These are phyloP conservation scores for Bolinopsis microptera DNA, from an alignment of 37 sponge, comb jelly and placozoan genomes.

Conservation along the genomic window DNA sequence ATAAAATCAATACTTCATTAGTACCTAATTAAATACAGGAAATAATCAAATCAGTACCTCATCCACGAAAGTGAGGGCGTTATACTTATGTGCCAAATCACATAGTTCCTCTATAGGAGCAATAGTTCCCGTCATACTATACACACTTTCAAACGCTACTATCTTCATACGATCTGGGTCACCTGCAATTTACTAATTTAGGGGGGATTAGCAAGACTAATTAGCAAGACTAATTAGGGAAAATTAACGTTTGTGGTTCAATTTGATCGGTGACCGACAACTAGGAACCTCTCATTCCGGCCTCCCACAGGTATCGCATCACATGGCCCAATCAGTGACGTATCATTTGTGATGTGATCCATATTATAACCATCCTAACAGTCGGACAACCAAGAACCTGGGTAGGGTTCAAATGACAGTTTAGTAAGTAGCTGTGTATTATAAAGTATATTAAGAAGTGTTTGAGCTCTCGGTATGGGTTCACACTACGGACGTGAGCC, in stretches of 20 bases:
- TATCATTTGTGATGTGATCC: no score
- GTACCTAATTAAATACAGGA: slow-evolving; percentile 73
- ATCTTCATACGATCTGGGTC: slow-evolving; percentile 78
- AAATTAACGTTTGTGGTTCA: neutral
- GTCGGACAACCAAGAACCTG: no score
- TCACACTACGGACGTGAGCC: no score
- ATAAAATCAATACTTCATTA: slow-evolving; percentile 72
- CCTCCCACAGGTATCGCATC: no score
- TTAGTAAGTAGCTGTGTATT: no score
- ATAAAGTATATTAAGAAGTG: no score
- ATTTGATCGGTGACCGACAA: no score
- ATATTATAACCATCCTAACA: no score
- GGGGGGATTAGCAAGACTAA: neutral
- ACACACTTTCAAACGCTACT: slow-evolving; percentile 93
- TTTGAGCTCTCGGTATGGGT: no score
- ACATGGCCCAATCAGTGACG: no score
- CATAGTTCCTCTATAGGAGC: slow-evolving; percentile 87
- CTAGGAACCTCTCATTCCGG: no score
- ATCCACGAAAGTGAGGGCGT: slow-evolving; percentile 91
- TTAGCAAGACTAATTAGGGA: neutral
- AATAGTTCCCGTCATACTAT: slow-evolving; percentile 91
- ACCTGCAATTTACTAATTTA: slow-evolving; percentile 68
- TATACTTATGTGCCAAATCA: slow-evolving; percentile 81
- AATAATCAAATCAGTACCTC: slow-evolving; percentile 71
- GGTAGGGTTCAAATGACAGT: no score